Evolutionary conservation across 2,888 invertebrate species (phyloP).

Genomic region (Eupsilia transversa): DNA sequence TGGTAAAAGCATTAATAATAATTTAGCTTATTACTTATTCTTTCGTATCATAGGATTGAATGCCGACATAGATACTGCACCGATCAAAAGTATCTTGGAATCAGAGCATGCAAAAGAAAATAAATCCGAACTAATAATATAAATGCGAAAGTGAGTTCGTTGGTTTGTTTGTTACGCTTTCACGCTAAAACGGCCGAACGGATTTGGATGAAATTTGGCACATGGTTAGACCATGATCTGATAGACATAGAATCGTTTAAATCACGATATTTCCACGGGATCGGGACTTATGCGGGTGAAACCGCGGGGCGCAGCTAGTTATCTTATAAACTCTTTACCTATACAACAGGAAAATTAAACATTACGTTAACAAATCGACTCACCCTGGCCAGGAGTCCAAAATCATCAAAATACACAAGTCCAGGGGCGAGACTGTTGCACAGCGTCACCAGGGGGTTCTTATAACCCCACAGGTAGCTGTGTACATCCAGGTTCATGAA

Average conservation of each 20-base stretch:
- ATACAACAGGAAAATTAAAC: background rate
- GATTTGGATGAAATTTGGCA: too few species aligned
- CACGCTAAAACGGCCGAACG: too few species aligned
- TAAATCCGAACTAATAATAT: too few species aligned
- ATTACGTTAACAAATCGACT: slow-evolving; percentile 25
- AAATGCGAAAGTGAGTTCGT: too few species aligned
- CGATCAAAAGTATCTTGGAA: background rate
- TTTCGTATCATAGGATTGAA: background rate
- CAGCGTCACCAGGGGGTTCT: slow-evolving; percentile 59
- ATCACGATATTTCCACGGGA: too few species aligned
- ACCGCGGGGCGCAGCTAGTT: too few species aligned
- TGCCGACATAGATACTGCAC: background rate
- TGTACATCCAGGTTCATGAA: slow-evolving; percentile 77
- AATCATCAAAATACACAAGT: slow-evolving; percentile 92
- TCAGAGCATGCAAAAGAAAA: background rate
- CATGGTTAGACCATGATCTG: too few species aligned
- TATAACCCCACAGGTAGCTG: slow-evolving; percentile 63
- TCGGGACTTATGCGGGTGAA: too few species aligned
- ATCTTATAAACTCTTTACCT: background rate
- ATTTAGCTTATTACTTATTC: background rate
- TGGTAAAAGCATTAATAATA: background rate
- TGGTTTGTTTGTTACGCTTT: too few species aligned
- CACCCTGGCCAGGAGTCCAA: slow-evolving; percentile 95
- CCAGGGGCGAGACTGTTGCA: slow-evolving; percentile 84
- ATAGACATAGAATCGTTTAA: too few species aligned